Evolutionary conservation across 1,140 invertebrate species (phyloP).

Genomic region (Tetramorium alpestre): DNA sequence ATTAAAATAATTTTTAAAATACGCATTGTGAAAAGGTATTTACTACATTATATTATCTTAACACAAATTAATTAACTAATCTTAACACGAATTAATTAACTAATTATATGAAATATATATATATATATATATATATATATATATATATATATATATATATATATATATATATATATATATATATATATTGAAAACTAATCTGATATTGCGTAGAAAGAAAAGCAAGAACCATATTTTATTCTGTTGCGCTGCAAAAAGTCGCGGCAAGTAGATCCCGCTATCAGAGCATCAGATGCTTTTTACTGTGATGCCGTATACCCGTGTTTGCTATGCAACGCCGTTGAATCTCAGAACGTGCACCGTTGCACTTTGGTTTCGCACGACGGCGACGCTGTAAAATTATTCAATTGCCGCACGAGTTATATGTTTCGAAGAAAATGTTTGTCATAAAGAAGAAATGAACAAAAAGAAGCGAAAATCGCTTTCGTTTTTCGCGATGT

Average conservation of each 20-base stretch:
- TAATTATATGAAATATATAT: not conserved
- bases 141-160: not conserved
- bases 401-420: slow-evolving; percentile 32
- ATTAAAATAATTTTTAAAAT: not conserved
- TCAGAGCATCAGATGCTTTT: not conserved
- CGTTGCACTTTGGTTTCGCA: slow-evolving; percentile 24
- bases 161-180: not conserved
- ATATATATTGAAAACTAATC: not conserved
- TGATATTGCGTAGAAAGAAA: not conserved
- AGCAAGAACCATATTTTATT: not conserved
- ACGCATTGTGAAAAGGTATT: not conserved
- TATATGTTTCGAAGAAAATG: slow-evolving; percentile 1
- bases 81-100: not conserved
- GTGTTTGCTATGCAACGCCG: slow-evolving; percentile 1
- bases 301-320: not conserved
- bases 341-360: slow-evolving; percentile 27
- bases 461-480: not conserved
- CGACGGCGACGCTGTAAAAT: slow-evolving; percentile 24
- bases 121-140: not conserved
- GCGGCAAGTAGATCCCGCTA: not conserved
- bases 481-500: slow-evolving; percentile 21
- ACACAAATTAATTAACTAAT: not conserved
- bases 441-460: slow-evolving; percentile 27
- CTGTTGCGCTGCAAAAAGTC: not conserved
- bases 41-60: not conserved